Evolutionary conservation across 2,888 invertebrate genomes (phyloP), one percentile per base, ranked within the genome.

Genomic region (Cryptus viduatorius): DNA sequence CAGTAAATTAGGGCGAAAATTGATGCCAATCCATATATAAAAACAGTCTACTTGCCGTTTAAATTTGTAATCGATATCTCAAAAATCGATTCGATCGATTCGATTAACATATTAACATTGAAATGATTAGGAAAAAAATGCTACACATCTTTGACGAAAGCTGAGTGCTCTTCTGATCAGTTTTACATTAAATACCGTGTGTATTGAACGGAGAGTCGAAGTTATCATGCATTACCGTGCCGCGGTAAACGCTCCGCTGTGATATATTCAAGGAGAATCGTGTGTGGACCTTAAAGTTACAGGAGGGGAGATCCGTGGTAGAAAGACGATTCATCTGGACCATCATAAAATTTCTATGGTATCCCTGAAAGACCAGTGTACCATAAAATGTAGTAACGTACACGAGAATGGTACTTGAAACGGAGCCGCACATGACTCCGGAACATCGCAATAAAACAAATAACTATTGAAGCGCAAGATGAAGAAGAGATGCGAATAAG

Each of bases 381-480:
- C 42, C 12, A 24, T 46, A 24, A 19, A 50, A 37, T 76, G 75
- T 19, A 19, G 50, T 37, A 64, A 48, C 24, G 61, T 65, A 50
- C 42, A 14, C 48, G 53, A 19, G 65, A 65, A 65, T 76, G 37
- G 75, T 76, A 53, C 76, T 76, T 67, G 65, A 76, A 65, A 76
- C 65, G 53, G 53, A 67, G 65, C 76, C 65, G 76, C 65, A 10
- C 37, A 76, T 65, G 65, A 76, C 64, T 53, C 53, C 19, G 12
- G 24, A 48, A 37, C 37, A 50, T 8, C 24, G 65, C 24, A 65
- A 76, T 76, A 76, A 76, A 76, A 50, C 68, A 12, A 50, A 69
- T 16, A 69, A 50, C 48, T 50, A 69, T 69, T n/a, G n/a, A n/a
- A 69, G 50, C n/a, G 14, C 24, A 50, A 48, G 50, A 69, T 48